Evolutionary conservation across 2,797 vertebrate genomes (phyloP).

Genomic region (Ceryle rudis): DNA sequence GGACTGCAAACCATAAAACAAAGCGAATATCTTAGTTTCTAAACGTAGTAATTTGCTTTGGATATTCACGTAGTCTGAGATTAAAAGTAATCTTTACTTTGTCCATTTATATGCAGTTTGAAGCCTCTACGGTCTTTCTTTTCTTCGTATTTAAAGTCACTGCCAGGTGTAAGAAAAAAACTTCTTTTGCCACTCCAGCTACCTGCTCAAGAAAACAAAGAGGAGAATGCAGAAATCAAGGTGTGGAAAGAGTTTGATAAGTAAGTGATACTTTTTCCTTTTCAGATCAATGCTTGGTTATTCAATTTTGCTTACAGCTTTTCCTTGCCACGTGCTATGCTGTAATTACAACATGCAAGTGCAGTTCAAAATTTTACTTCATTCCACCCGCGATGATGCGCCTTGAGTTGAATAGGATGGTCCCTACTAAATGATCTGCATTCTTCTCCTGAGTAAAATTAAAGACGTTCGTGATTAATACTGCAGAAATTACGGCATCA

Average conservation of each 20-base stretch:
- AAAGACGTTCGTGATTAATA: not conserved
- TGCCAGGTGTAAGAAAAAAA: slow-evolving; percentile 86
- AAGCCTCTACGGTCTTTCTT: slow-evolving; percentile 91
- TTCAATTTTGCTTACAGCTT: not conserved
- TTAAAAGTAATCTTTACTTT: not conserved
- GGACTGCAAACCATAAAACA: not conserved
- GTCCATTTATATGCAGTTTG: slow-evolving; percentile 75
- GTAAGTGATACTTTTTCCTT: slow-evolving; percentile 71
- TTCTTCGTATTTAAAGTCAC: slow-evolving; percentile 87
- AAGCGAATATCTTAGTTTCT: not conserved
- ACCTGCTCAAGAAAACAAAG: slow-evolving; percentile 46
- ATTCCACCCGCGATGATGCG: not conserved
- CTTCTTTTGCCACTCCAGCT: slow-evolving; percentile 39
- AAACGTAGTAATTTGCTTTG: not conserved
- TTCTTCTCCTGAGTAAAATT: not conserved
- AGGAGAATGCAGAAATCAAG: slow-evolving; percentile 6
- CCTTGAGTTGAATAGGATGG: not conserved
- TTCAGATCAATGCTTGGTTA: not conserved
- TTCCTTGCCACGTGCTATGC: rapidly evolving
- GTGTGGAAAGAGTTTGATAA: slow-evolving; percentile 88
- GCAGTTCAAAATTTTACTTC: not conserved
- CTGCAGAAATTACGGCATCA: not conserved
- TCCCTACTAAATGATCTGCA: not conserved
- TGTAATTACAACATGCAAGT: not conserved
- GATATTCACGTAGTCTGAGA: not conserved